phyloP scores from a whole-genome alignment of 2,113 vertebrate species.

The Lepisosteus osseus region DNA sequence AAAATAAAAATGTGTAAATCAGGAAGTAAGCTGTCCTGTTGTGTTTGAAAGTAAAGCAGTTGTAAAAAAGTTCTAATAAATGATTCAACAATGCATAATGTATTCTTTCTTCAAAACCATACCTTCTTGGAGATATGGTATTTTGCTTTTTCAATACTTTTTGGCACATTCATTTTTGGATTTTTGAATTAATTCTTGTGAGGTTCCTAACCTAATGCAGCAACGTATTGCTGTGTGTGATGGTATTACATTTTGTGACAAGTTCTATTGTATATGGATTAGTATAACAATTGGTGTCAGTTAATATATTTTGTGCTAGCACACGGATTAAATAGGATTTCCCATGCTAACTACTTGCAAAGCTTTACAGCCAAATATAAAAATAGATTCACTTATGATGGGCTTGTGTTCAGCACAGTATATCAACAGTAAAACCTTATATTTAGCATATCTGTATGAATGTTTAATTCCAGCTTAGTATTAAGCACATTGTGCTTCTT shows the following conservation, averaged over 20 bases:
- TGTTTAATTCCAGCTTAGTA: not conserved
- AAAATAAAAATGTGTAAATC: no score
- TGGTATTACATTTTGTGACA: not conserved
- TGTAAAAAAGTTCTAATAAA: no score
- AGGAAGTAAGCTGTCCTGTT: no score
- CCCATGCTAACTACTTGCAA: not conserved
- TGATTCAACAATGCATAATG: no score
- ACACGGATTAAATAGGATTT: not conserved
- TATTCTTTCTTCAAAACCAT: no score
- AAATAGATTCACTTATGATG: not conserved
- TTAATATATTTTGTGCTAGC: conserved; percentile 3
- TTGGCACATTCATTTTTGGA: not conserved
- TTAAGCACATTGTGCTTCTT: not conserved
- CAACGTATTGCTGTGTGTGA: not conserved
- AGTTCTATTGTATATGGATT: conserved; percentile 3
- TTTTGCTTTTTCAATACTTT: no score
- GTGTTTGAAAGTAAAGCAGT: no score
- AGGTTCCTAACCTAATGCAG: not conserved
- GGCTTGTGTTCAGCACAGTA: no score
- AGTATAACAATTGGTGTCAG: not conserved
- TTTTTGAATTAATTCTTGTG: not conserved
- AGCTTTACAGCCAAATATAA: not conserved
- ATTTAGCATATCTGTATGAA: not conserved
- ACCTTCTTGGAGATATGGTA: no score
- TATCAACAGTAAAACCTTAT: not conserved